Evolutionary conservation across 2,113 vertebrate species (phyloP).

Genomic region (Stomatorhinus ivindoensis): DNA sequence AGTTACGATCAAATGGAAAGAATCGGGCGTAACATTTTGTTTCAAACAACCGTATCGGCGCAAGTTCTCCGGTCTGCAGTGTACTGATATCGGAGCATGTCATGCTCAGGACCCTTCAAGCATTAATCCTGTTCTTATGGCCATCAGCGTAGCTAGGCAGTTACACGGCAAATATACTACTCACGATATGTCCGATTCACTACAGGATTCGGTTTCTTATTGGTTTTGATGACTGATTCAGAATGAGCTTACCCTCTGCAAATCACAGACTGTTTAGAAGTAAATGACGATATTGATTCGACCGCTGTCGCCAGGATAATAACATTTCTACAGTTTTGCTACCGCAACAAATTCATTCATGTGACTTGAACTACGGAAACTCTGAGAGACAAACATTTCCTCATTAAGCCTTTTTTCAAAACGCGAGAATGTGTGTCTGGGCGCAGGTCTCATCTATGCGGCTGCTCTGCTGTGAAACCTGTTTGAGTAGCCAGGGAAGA

Average conservation of each 20-base stretch:
- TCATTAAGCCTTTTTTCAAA: background rate
- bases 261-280: background rate
- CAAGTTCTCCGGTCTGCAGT: background rate
- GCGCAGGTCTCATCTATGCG: background rate
- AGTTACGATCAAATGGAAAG: background rate
- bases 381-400: conserved; percentile 24
- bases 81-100: background rate
- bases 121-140: background rate
- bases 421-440: background rate
- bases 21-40: background rate
- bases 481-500: background rate
- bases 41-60: background rate
- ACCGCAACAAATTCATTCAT: conserved; percentile 41
- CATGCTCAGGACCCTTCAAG: background rate
- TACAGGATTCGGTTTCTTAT: background rate
- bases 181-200: background rate
- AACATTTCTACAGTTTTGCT: background rate
- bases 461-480: background rate
- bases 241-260: background rate
- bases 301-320: background rate
- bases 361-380: conserved; percentile 59
- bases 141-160: background rate
- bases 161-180: background rate
- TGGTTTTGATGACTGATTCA: background rate
- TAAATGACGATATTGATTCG: background rate